Conservation (phyloP, 2,113 vertebrate genomes). For the Petaurus breviceps region DNA sequence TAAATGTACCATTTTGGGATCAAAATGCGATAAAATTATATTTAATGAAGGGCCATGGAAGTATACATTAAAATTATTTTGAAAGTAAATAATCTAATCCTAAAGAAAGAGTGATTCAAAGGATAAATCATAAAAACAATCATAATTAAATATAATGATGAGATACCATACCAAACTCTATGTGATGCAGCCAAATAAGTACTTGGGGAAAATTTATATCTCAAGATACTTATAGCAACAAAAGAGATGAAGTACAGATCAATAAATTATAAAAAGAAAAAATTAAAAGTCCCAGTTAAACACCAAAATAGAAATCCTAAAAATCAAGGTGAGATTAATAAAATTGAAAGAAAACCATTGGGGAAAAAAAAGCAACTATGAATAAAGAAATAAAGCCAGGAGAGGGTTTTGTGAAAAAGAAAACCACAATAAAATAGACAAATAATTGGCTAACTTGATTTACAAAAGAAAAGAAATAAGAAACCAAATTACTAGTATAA, state of each 20-base stretch:
- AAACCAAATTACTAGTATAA: not conserved
- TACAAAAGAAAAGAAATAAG: not conserved
- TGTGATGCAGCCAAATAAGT: not conserved
- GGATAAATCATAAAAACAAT: not conserved
- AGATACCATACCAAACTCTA: not conserved
- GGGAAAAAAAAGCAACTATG: not conserved
- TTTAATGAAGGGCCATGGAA: not conserved
- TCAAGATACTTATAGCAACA: not conserved
- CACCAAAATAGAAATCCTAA: not conserved
- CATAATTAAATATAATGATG: not conserved
- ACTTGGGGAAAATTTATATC: not conserved
- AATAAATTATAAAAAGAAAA: not conserved
- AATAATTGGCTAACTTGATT: not conserved
- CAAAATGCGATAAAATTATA: not conserved
- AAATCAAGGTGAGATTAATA: not conserved
- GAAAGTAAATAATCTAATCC: not conserved
- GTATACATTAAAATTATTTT: not conserved
- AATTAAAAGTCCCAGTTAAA: not conserved
- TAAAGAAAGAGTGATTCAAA: not conserved
- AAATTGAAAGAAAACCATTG: not conserved
- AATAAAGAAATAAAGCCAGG: not conserved
- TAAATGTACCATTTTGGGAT: not conserved
- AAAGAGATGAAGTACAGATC: not conserved
- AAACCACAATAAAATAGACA: not conserved
- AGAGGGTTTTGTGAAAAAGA: not conserved